Evolutionary conservation across 2,888 invertebrate species (phyloP).

Genomic region (Onchidella celtica): DNA sequence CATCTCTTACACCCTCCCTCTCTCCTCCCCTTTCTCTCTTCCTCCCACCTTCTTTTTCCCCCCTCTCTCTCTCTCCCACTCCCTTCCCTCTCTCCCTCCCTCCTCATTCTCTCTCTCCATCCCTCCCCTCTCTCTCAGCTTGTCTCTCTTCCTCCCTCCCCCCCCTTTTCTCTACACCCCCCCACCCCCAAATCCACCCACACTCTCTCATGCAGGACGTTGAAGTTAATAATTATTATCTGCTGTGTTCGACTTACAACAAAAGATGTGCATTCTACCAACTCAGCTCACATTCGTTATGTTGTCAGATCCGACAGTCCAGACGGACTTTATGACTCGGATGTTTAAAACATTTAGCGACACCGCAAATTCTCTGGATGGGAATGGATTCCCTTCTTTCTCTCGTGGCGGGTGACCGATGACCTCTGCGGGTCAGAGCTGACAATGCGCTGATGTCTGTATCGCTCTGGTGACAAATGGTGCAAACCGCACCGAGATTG

Average conservation of each 20-base stretch:
- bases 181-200: too few relatives aligned
- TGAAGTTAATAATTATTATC: too few relatives aligned
- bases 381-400: neutral
- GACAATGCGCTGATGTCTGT: neutral
- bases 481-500: neutral
- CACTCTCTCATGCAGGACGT: too few relatives aligned
- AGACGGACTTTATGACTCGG: neutral
- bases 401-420: neutral
- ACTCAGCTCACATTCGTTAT: conserved; percentile 1
- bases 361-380: neutral
- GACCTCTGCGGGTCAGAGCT: conserved; percentile 2
- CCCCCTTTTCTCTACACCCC: neutral
- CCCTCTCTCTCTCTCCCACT: neutral
- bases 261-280: too few relatives aligned
- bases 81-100: too few relatives aligned
- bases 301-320: neutral
- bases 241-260: too few relatives aligned
- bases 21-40: neutral
- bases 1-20: neutral
- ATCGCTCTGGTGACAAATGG: conserved; percentile 1
- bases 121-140: neutral
- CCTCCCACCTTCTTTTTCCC: neutral
- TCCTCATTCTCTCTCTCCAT: neutral
- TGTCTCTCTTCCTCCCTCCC: neutral
- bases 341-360: neutral